Percentiles rank a stretch among this genome's conserved stretches.
These are phyloP conservation scores for Gymnosoma rotundatum DNA, from an alignment of 2,888 invertebrate species.

Conservation along the genomic window DNA sequence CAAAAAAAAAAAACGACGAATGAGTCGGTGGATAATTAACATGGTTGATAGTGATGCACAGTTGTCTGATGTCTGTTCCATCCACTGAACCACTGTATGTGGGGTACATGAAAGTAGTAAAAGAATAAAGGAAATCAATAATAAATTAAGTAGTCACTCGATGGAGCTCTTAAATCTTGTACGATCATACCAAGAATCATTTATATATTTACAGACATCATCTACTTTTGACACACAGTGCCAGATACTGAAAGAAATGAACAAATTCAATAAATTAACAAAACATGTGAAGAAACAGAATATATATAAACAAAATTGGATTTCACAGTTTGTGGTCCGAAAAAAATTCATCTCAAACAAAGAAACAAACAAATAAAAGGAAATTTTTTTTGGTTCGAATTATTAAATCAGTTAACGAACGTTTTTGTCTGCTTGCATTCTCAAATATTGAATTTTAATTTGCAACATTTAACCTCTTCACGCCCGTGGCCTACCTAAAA, in stretches of 20 bases:
- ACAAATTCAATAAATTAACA: constrained; percentile 68
- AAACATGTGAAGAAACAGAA: constrained; percentile 64
- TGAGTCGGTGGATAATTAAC: not conserved
- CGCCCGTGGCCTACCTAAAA: too few relatives aligned
- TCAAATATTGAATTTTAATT: too few relatives aligned
- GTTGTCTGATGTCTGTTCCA: not conserved
- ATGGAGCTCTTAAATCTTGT: constrained; percentile 37
- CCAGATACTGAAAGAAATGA: constrained; percentile 24
- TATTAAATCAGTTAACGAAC: not conserved
- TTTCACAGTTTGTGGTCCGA: constrained; percentile 73
- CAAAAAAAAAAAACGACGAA: not conserved
- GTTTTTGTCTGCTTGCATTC: too few relatives aligned
- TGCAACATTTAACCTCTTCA: too few relatives aligned
- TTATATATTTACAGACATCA: not conserved
- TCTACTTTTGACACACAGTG: constrained; percentile 23
- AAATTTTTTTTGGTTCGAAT: not conserved
- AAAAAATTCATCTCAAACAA: constrained; percentile 48
- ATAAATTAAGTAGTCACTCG: constrained; percentile 60
- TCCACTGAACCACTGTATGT: not conserved
- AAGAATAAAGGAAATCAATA: constrained; percentile 29
- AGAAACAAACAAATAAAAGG: constrained; percentile 18
- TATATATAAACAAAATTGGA: constrained; percentile 70
- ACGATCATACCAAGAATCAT: not conserved
- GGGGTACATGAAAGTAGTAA: not conserved
- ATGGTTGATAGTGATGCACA: constrained; percentile 25